A percentile compares a stretch with the other conserved stretches of the same genome.
phyloP scores from a whole-genome alignment of 2,888 invertebrate species.

The Glyphotaelius pellucidus region DNA sequence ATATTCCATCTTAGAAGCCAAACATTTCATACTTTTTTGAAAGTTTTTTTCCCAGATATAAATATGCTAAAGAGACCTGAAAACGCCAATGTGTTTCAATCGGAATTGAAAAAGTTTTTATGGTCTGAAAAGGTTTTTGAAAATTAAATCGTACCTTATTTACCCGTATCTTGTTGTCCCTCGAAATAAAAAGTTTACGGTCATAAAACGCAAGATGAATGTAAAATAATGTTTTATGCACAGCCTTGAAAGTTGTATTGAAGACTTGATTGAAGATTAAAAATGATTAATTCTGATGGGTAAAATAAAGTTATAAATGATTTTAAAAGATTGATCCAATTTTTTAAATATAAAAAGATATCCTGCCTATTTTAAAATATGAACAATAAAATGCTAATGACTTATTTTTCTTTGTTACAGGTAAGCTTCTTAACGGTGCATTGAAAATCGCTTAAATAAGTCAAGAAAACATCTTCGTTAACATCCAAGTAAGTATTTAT shows the following conservation, averaged over 20 bases:
- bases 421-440: background rate
- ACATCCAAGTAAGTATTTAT: background rate
- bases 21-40: background rate
- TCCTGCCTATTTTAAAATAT: background rate
- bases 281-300: background rate
- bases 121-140: conserved; percentile 21
- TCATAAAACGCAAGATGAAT: background rate
- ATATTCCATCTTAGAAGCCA: background rate
- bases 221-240: background rate
- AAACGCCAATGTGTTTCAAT: background rate
- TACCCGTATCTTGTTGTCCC: background rate
- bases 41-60: background rate
- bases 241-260: background rate
- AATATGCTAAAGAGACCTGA: background rate
- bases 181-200: background rate
- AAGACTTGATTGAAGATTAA: background rate
- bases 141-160: conserved; percentile 13
- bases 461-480: background rate
- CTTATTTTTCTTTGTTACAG: conserved; percentile 15
- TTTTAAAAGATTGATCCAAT: background rate
- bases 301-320: background rate
- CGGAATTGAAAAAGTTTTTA: conserved; percentile 33
- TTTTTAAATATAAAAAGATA: background rate
- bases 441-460: background rate
- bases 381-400: background rate